These are phyloP conservation scores for Yoshiicerus persimilis DNA, from an alignment of 1,140 invertebrate genomes.

Conservation along the genomic window DNA sequence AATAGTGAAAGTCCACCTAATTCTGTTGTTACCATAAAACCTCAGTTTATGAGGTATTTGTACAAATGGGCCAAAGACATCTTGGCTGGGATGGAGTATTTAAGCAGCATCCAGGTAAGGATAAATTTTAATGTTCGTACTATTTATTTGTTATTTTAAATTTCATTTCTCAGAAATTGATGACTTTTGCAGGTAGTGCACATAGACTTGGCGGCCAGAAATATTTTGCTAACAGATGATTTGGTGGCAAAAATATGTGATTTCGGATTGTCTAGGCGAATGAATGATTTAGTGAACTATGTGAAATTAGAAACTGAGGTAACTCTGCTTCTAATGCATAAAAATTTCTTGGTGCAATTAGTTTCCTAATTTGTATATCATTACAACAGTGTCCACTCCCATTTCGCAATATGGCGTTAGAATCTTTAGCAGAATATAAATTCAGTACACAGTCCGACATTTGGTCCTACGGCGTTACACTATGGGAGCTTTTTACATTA, in stretches of 20 bases:
- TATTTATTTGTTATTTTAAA: too few species aligned
- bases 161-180: too few species aligned
- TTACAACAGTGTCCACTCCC: neutral
- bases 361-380: too few species aligned
- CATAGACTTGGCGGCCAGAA: slow-evolving; percentile 86
- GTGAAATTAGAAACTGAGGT: neutral
- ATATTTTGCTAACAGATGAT: slow-evolving; percentile 78
- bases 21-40: neutral
- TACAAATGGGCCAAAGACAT: slow-evolving; percentile 82
- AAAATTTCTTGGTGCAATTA: too few species aligned
- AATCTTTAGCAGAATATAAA: neutral
- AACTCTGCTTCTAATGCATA: neutral
- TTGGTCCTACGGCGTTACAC: neutral
- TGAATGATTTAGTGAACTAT: neutral
- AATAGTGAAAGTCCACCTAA: neutral
- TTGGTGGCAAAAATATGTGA: slow-evolving; percentile 92
- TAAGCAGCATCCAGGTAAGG: slow-evolving; percentile 61
- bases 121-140: too few species aligned
- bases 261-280: slow-evolving; percentile 79
- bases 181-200: slow-evolving; percentile 83
- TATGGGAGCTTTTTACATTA: neutral
- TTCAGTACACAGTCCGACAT: neutral
- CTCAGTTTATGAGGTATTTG: neutral
- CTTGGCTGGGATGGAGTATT: slow-evolving; percentile 84
- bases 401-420: neutral